These are phyloP conservation scores for Tetheella fluctuosa DNA, from an alignment of 2,888 invertebrate species.

Conservation along the genomic window DNA sequence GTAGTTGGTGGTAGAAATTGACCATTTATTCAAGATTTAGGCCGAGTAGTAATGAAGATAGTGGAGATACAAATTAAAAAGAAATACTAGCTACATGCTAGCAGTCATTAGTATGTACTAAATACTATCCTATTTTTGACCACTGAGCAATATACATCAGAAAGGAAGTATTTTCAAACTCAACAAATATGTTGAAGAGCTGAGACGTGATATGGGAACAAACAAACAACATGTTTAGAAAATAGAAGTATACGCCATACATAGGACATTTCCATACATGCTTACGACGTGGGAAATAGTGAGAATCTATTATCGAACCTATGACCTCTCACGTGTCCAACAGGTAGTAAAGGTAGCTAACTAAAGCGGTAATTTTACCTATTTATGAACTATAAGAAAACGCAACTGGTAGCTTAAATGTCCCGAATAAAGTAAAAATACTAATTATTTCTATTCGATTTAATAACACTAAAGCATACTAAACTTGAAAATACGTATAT, in stretches of 20 bases:
- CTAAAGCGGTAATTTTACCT: background rate
- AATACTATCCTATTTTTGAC: too few relatives aligned
- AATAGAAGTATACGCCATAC: background rate
- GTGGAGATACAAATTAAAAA: too few relatives aligned
- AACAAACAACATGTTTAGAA: constrained; percentile 7
- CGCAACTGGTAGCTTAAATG: background rate
- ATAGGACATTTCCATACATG: constrained; percentile 3
- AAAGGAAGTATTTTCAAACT: background rate
- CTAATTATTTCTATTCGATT: too few relatives aligned
- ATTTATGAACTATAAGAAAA: background rate
- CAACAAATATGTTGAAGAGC: background rate
- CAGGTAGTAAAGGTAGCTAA: background rate
- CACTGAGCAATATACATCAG: too few relatives aligned
- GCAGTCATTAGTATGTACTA: too few relatives aligned
- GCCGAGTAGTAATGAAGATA: too few relatives aligned
- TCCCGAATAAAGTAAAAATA: too few relatives aligned
- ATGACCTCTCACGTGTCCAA: constrained; percentile 17
- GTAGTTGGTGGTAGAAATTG: too few relatives aligned
- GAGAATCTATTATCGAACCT: constrained; percentile 5
- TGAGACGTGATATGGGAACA: background rate
- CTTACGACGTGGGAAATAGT: constrained; percentile 7
- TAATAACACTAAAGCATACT: too few relatives aligned
- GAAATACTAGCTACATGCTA: too few relatives aligned
- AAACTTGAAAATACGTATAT: too few relatives aligned
- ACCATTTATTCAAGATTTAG: too few relatives aligned